phyloP scores from a whole-genome alignment of 2,888 invertebrate species.

The Eupithecia subumbrata region DNA sequence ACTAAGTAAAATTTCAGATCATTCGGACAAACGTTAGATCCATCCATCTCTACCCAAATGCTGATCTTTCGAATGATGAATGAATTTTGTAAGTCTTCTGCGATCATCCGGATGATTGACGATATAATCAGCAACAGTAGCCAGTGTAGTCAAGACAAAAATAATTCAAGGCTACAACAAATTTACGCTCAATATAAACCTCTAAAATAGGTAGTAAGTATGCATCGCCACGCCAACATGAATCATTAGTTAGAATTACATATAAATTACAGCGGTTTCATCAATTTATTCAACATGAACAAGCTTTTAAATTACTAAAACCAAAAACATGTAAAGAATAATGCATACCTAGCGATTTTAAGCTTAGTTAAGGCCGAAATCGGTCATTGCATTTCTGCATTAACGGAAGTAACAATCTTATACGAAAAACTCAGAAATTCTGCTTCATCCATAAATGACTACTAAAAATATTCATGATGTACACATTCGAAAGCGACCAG shows the following conservation, averaged over 20 bases:
- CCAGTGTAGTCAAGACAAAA: not conserved
- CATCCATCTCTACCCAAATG: not conserved
- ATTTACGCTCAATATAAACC: not conserved
- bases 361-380: not conserved
- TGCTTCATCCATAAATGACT: not conserved
- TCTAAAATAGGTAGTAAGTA: not conserved
- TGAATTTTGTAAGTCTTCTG: not conserved
- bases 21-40: not conserved
- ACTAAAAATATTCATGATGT: conserved; percentile 13
- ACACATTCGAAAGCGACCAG: conserved; percentile 12
- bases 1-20: too few relatives aligned
- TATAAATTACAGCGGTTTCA: not conserved
- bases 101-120: not conserved
- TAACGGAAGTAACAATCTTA: not conserved
- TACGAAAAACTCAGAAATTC: not conserved
- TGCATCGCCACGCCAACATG: not conserved
- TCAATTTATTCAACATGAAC: conserved; percentile 19
- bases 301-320: conserved; percentile 25
- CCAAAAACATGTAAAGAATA: conserved; percentile 1
- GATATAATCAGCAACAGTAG: not conserved
- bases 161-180: not conserved
- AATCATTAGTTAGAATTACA: not conserved
- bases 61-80: not conserved
- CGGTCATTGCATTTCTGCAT: not conserved
- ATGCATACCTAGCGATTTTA: not conserved